These are phyloP conservation scores for Bovichtus diacanthus DNA, from an alignment of 2,797 vertebrate genomes.

Conservation along the genomic window DNA sequence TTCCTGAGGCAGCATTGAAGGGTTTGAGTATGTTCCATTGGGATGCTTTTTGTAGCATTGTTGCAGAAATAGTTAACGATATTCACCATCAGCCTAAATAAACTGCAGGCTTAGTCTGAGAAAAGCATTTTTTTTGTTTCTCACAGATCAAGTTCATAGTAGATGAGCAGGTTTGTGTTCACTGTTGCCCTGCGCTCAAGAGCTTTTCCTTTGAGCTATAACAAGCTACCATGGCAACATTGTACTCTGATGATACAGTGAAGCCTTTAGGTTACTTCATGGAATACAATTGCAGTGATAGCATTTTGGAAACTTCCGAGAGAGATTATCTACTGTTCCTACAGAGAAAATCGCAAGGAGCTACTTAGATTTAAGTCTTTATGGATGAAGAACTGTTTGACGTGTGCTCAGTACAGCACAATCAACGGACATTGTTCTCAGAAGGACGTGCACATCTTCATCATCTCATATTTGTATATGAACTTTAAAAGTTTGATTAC, in stretches of 20 bases:
- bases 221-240: constrained; percentile 33
- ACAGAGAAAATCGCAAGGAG: not conserved
- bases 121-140: not conserved
- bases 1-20: not conserved
- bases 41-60: constrained; percentile 5
- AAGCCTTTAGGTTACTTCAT: constrained; percentile 17
- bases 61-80: not conserved
- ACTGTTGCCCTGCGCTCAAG: not conserved
- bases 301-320: not conserved
- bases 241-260: constrained; percentile 10
- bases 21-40: not conserved
- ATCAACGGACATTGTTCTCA: not conserved
- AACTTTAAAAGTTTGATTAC: not conserved
- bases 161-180: not conserved
- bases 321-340: not conserved
- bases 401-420: not conserved
- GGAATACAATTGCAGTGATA: not conserved
- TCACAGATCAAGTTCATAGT: not conserved
- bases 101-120: not conserved
- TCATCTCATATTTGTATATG: not conserved
- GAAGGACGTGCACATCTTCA: not conserved
- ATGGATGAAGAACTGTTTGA: not conserved
- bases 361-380: not conserved
- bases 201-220: constrained; percentile 1
- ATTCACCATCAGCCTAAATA: not conserved